Evolutionary conservation across 35 echinoderm and acorn worm species (phyloP), one percentile per base, ranked within the genome.

Genomic region (Lytechinus pictus): DNA sequence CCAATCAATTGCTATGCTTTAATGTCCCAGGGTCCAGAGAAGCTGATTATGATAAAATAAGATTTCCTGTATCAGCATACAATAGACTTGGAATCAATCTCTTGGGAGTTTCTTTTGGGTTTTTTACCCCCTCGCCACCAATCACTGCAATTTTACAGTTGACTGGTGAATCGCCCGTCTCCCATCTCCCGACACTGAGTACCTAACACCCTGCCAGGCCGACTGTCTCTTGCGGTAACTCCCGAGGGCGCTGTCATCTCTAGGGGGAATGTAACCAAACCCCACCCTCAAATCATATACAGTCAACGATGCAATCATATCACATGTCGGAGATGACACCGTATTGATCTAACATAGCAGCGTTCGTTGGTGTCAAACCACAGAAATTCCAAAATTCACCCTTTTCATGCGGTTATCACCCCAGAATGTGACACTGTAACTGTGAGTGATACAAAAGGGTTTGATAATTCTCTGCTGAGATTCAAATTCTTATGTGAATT

Each of bases 221-320:
- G 10, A 44, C n/a, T 54, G 88, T 90, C 88, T 90, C 88, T 33
- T 33, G 33, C 2, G 28, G 3, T 29, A 16, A 6, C 88, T 79
- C 28, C 11, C 88, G 88, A 90, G 88, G 88, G 88, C 88, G 88
- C 88, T 90, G 52, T 90, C 88, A 90, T 8, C 88, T 90, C 88
- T 33, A 33, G 27, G 28, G 27, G 88, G 52, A 90, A 13, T 27
- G 88, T 90, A 90, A 90, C 27, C 11, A 33, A 10, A 90, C 29
- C 88, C 88, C 9, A 21, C 29, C 16, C 88, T 11, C 28, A 90
- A 90, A 90, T 52, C 88, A 54, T 54, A 8, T 13, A 52, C 88
- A 90, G 16, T 12, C 88, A 90, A 52, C 88, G 88, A 90, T 10
- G 88, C 52, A 90, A 90, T 90, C 88, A 90, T 90, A 90, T 90